Conservation (phyloP, 2,888 invertebrate genomes). For the Antheraea assamensis region DNA sequence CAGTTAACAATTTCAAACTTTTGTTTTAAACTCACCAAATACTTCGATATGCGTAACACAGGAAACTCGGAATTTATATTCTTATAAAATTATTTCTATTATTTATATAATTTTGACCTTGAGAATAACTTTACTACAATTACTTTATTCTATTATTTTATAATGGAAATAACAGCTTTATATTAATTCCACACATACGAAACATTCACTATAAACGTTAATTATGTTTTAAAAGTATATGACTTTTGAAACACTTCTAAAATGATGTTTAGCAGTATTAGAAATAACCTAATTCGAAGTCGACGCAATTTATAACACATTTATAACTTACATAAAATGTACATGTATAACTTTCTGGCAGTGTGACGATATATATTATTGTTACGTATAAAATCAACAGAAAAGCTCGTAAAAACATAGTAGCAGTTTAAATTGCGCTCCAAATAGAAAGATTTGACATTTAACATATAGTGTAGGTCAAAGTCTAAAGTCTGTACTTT, state of each 20-base stretch:
- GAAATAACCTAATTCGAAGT: constrained; percentile 29
- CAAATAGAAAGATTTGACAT: constrained; percentile 11
- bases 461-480: neutral
- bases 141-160: neutral
- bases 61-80: neutral
- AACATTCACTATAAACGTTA: neutral
- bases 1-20: neutral
- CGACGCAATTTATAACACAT: constrained; percentile 22
- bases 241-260: neutral
- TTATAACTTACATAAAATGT: neutral
- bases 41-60: neutral
- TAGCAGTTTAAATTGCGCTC: constrained; percentile 32
- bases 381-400: neutral
- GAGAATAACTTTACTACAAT: neutral
- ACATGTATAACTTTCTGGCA: neutral
- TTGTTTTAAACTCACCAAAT: neutral
- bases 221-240: neutral
- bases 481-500: neutral
- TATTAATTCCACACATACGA: neutral
- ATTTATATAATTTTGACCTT: neutral
- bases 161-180: neutral
- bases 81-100: neutral
- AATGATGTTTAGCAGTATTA: neutral
- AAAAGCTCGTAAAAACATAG: neutral
- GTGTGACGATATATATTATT: constrained; percentile 1